Evolutionary conservation across 2,113 vertebrate species (phyloP).

Genomic region (Campylomormyrus numenius): DNA sequence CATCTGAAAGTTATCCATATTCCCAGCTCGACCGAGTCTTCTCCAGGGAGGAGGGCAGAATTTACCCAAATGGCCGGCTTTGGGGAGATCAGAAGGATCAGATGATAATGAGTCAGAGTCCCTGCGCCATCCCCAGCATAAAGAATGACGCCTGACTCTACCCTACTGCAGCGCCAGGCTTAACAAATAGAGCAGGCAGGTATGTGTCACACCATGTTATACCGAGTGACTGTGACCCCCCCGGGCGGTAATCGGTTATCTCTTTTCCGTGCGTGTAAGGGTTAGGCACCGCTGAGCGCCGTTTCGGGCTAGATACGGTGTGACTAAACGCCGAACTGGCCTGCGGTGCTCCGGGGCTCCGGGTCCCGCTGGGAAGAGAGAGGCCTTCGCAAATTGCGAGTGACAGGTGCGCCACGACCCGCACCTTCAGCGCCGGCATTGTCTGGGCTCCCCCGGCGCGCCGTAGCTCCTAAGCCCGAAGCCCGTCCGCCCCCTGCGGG

Average conservation of each 20-base stretch:
- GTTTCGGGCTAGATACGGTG: constrained; percentile 29
- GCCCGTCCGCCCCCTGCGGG: background rate
- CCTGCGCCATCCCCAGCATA: background rate
- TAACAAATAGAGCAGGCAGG: constrained; percentile 13
- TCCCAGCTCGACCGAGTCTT: background rate
- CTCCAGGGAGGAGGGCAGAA: background rate
- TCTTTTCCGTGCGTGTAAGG: constrained; percentile 31
- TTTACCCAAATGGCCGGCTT: background rate
- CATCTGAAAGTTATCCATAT: background rate
- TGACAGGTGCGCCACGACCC: constrained; percentile 59
- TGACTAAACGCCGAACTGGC: constrained; percentile 39
- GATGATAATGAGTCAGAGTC: background rate
- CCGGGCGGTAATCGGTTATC: constrained; percentile 42
- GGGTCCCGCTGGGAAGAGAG: constrained; percentile 33
- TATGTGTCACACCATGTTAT: background rate
- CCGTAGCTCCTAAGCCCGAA: constrained; percentile 35
- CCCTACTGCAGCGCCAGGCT: background rate
- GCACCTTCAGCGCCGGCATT: constrained; percentile 45
- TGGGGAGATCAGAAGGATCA: background rate
- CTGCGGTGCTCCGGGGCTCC: constrained; percentile 24
- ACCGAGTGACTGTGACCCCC: constrained; percentile 34
- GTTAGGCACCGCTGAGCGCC: constrained; percentile 32
- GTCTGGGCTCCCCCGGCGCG: constrained; percentile 29
- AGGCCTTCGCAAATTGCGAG: constrained; percentile 42
- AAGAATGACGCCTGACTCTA: too few species aligned